phyloP scores from a whole-genome alignment of 2,888 invertebrate genomes.

The Melangyna quadrimaculata region DNA sequence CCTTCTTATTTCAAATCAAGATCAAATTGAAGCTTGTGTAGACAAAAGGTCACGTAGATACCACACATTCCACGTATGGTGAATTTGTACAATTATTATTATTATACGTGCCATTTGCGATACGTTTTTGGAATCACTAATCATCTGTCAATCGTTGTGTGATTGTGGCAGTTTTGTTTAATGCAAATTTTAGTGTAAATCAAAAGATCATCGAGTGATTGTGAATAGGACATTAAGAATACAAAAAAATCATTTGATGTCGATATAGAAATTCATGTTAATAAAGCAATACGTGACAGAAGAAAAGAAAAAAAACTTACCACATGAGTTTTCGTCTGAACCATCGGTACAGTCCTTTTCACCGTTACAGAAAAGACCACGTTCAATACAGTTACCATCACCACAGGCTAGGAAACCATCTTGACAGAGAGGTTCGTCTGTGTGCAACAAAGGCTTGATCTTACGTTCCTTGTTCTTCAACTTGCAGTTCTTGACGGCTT shows the following conservation, averaged over 20 bases:
- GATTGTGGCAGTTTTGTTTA: not conserved
- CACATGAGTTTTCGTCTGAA: slow-evolving; percentile 94
- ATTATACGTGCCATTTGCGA: slow-evolving; percentile 25
- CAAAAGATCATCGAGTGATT: slow-evolving; percentile 50
- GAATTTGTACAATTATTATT: slow-evolving; percentile 2
- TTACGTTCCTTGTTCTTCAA: slow-evolving; percentile 94
- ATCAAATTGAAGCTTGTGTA: slow-evolving; percentile 42
- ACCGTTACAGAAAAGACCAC: slow-evolving; percentile 95
- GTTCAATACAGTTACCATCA: slow-evolving; percentile 92
- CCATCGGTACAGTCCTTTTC: slow-evolving; percentile 94
- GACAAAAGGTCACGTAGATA: slow-evolving; percentile 53
- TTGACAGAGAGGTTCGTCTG: slow-evolving; percentile 94
- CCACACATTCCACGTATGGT: not conserved
- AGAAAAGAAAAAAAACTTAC: slow-evolving; percentile 83
- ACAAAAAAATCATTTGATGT: not conserved
- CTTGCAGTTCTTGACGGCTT: slow-evolving; percentile 95
- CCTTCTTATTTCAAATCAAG: slow-evolving; percentile 43
- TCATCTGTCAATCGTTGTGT: slow-evolving; percentile 46
- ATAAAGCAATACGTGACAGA: not conserved
- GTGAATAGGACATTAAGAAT: not conserved
- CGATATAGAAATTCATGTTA: slow-evolving; percentile 44
- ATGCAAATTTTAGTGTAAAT: slow-evolving; percentile 54
- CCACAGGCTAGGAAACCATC: slow-evolving; percentile 94
- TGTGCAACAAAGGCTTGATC: slow-evolving; percentile 91
- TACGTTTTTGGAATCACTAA: slow-evolving; percentile 47